Evolutionary conservation across 2,888 invertebrate genomes (phyloP).

Genomic region (Ceratothoa steindachneri): DNA sequence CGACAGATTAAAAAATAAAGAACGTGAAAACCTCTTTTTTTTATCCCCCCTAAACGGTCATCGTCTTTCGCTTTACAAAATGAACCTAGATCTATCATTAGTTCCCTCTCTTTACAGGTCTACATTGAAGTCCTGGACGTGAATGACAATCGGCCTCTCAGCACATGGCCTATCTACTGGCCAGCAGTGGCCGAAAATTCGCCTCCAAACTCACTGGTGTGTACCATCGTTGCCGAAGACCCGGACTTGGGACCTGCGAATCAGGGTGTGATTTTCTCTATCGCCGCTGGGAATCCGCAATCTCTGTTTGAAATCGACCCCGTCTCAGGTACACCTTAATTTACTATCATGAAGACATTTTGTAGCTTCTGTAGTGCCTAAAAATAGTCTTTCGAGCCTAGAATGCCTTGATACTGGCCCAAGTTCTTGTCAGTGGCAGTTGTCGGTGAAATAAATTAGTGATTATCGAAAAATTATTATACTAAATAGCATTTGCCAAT

Average conservation of each 20-base stretch:
- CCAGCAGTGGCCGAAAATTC: constrained; percentile 76
- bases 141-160: constrained; percentile 92
- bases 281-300: constrained; percentile 86
- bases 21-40: too few relatives aligned
- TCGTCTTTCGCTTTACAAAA: too few relatives aligned
- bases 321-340: constrained; percentile 65
- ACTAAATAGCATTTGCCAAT: too few relatives aligned
- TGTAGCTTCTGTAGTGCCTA: background rate
- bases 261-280: constrained; percentile 70
- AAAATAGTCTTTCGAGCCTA: background rate
- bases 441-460: too few relatives aligned
- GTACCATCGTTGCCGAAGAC: constrained; percentile 73
- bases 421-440: too few relatives aligned
- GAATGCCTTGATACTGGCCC: background rate
- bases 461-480: too few relatives aligned
- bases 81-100: too few relatives aligned
- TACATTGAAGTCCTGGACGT: constrained; percentile 79
- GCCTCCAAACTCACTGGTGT: constrained; percentile 66
- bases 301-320: constrained; percentile 83
- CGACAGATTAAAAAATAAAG: too few relatives aligned
- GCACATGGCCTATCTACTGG: constrained; percentile 78
- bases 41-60: too few relatives aligned
- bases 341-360: too few relatives aligned
- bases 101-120: constrained; percentile 61
- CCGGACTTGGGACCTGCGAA: constrained; percentile 66